These are phyloP conservation scores for Neoarius graeffei DNA, from an alignment of 2,113 vertebrate genomes.

Conservation along the genomic window DNA sequence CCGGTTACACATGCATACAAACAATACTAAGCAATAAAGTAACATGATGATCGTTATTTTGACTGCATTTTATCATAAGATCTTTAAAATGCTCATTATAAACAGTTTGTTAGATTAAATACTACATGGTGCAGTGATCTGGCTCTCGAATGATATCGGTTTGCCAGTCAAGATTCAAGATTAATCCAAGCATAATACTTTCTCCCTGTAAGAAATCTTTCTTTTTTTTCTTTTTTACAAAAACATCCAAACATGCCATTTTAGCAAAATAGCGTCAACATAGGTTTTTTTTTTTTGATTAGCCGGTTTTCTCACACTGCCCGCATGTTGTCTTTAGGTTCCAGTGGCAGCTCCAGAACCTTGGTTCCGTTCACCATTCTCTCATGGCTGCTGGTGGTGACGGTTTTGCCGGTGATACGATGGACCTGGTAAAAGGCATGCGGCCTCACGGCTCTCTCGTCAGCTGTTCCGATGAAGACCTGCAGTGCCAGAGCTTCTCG, in stretches of 20 bases:
- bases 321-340: conserved; percentile 93
- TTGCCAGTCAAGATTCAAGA: neutral
- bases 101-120: neutral
- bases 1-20: neutral
- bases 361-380: conserved; percentile 88
- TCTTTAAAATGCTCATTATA: neutral
- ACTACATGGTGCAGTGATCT: neutral
- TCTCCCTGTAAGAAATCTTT: neutral
- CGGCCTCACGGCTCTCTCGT: conserved; percentile 89
- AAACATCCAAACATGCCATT: neutral
- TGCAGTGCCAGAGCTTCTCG: conserved; percentile 85
- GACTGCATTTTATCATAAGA: neutral
- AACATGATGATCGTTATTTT: neutral
- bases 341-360: conserved; percentile 88
- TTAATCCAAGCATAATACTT: neutral
- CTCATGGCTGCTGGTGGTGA: conserved; percentile 91
- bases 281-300: neutral
- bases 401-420: conserved; percentile 93
- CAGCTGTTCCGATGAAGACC: conserved; percentile 95
- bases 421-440: conserved; percentile 99
- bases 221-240: neutral
- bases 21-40: neutral
- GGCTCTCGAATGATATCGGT: neutral
- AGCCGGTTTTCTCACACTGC: conserved; percentile 77
- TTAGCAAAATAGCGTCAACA: neutral